Conservation (phyloP, 2,888 invertebrate genomes). For the Drosophila limbata region DNA sequence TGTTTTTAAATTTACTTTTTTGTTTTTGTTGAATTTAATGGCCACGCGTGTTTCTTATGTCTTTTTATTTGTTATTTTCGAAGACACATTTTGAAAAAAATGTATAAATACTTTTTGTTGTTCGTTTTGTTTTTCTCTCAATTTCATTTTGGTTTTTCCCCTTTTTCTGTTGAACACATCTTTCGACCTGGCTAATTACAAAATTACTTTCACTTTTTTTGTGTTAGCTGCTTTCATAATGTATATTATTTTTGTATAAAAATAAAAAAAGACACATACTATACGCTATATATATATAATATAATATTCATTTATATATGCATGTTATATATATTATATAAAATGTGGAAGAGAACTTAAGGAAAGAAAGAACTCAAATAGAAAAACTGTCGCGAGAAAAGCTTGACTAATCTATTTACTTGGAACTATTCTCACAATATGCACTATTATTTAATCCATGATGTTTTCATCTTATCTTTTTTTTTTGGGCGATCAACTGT, state of each 20-base stretch:
- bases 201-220: slow-evolving; percentile 26
- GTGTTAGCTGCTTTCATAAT: slow-evolving; percentile 41
- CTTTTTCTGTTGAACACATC: slow-evolving; percentile 57
- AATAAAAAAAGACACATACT: slow-evolving; percentile 55
- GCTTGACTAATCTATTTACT: slow-evolving; percentile 53
- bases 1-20: slow-evolving; percentile 34
- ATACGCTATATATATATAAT: slow-evolving; percentile 29
- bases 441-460: slow-evolving; percentile 48
- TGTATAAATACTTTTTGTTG: slow-evolving; percentile 50
- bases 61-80: slow-evolving; percentile 22
- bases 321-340: slow-evolving; percentile 19
- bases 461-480: slow-evolving; percentile 10
- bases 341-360: slow-evolving; percentile 32
- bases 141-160: background rate
- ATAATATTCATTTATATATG: slow-evolving; percentile 24
- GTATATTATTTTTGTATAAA: slow-evolving; percentile 50
- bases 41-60: slow-evolving; percentile 60
- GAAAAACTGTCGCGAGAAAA: slow-evolving; percentile 54
- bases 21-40: slow-evolving; percentile 55
- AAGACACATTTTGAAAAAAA: slow-evolving; percentile 48
- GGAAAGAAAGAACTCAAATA: slow-evolving; percentile 23
- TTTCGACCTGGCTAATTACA: slow-evolving; percentile 61
- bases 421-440: slow-evolving; percentile 57
- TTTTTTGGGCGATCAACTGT: slow-evolving; percentile 50
- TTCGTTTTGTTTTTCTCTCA: slow-evolving; percentile 27